phyloP scores from a whole-genome alignment of 2,888 invertebrate genomes.

The Eucriotettix oculatus region DNA sequence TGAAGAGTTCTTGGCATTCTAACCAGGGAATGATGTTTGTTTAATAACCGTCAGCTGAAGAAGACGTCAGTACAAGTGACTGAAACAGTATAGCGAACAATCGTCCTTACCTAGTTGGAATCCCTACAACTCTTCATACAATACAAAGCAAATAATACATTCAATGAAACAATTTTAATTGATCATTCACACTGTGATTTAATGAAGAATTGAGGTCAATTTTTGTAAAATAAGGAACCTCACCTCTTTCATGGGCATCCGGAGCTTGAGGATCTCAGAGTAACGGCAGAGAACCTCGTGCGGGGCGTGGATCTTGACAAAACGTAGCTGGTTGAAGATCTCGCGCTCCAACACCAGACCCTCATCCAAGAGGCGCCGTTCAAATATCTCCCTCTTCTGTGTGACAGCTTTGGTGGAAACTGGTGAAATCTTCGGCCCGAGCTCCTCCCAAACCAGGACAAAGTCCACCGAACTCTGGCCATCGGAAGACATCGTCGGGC shows the following conservation, averaged over 20 bases:
- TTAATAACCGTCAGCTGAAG: too few relatives aligned
- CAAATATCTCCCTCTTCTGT: constrained; percentile 25
- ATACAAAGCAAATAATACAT: not conserved
- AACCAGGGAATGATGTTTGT: too few relatives aligned
- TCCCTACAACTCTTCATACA: too few relatives aligned
- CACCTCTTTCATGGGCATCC: constrained; percentile 59
- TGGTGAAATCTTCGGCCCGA: constrained; percentile 2
- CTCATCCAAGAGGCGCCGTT: constrained; percentile 26
- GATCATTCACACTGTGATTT: not conserved
- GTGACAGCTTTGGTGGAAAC: constrained; percentile 10
- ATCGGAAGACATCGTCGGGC: constrained; percentile 30
- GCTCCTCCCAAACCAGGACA: constrained; percentile 40
- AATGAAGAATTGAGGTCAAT: not conserved
- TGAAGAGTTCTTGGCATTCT: too few relatives aligned
- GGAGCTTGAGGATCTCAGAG: constrained; percentile 57
- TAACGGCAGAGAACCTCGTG: constrained; percentile 51
- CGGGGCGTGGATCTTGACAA: constrained; percentile 59
- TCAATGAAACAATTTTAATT: not conserved
- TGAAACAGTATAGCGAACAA: too few relatives aligned
- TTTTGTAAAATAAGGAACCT: too few relatives aligned
- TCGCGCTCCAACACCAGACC: constrained; percentile 45
- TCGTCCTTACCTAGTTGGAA: too few relatives aligned
- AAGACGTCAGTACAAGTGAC: too few relatives aligned
- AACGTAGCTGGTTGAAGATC: constrained; percentile 39
- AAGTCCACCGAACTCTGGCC: constrained; percentile 38